phyloP scores from a whole-genome alignment of 1,140 invertebrate species.

The Hestina assimilis region DNA sequence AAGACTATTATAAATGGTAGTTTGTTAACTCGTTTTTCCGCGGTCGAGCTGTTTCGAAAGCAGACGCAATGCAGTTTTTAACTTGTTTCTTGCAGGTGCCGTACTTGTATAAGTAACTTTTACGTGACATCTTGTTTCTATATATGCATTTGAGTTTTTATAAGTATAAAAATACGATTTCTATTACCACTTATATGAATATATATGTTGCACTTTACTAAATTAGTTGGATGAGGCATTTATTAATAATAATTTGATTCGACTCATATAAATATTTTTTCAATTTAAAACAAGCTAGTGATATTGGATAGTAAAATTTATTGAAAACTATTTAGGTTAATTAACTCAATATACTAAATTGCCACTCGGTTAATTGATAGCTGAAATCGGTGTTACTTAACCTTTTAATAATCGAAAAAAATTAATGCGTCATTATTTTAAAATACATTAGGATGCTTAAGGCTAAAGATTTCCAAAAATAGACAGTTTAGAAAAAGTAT shows the following conservation, averaged over 20 bases:
- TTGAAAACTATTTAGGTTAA: no score
- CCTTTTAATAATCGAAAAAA: no score
- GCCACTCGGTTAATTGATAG: no score
- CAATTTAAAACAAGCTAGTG: background rate
- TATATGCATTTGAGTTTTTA: background rate
- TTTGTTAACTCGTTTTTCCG: conserved; percentile 43
- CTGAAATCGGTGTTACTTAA: no score
- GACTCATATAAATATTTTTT: background rate
- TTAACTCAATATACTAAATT: no score
- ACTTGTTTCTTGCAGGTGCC: conserved; percentile 42
- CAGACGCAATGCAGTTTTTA: conserved; percentile 51
- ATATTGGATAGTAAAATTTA: no score
- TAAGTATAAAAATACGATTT: background rate
- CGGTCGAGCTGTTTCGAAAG: conserved; percentile 46
- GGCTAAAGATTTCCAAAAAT: no score
- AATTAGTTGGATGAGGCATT: background rate
- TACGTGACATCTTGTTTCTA: conserved; percentile 23
- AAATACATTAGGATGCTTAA: no score
- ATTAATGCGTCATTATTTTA: no score
- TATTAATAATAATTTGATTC: background rate
- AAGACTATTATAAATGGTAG: conserved; percentile 20
- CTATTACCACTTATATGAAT: background rate
- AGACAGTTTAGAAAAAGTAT: no score
- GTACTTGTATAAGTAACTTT: conserved; percentile 23
- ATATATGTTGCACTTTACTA: background rate